phyloP scores from a whole-genome alignment of 2,113 vertebrate genomes.

The Stercorarius parasiticus region DNA sequence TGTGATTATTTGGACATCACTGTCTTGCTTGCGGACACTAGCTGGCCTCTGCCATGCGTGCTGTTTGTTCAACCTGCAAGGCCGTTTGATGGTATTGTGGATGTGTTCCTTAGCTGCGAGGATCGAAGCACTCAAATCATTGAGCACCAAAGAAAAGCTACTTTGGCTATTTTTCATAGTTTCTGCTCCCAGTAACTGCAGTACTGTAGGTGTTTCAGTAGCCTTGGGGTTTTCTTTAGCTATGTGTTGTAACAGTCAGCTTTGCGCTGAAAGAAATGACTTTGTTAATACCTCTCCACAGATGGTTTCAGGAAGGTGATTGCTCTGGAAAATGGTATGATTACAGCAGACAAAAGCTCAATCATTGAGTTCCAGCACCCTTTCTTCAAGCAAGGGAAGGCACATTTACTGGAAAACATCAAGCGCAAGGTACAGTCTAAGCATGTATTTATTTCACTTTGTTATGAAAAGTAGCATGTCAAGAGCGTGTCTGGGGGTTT shows the following conservation, averaged over 20 bases:
- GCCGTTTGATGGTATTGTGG: not conserved
- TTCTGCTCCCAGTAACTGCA: not conserved
- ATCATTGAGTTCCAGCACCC: slow-evolving; percentile 74
- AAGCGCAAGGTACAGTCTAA: slow-evolving; percentile 71
- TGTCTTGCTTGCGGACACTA: fast-evolving
- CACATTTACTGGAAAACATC: slow-evolving; percentile 70
- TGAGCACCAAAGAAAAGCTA: not conserved
- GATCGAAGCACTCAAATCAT: not conserved
- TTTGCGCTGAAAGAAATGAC: not conserved
- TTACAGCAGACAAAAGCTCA: slow-evolving; percentile 41
- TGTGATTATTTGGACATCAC: not conserved
- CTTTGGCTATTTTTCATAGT: not conserved
- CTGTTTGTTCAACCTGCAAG: not conserved
- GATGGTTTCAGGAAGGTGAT: slow-evolving; percentile 78
- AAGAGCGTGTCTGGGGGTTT: not conserved
- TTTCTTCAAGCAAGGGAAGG: slow-evolving; percentile 71
- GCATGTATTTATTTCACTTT: not conserved
- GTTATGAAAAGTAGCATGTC: not conserved
- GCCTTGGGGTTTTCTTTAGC: not conserved
- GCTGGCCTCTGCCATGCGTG: not conserved
- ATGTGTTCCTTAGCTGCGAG: not conserved
- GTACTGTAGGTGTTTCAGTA: not conserved
- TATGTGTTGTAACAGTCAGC: not conserved
- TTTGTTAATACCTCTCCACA: not conserved
- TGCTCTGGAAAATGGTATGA: slow-evolving; percentile 56